Evolutionary conservation across 1,140 invertebrate genomes (phyloP).

Genomic region (Leptestheria dahalacensis): DNA sequence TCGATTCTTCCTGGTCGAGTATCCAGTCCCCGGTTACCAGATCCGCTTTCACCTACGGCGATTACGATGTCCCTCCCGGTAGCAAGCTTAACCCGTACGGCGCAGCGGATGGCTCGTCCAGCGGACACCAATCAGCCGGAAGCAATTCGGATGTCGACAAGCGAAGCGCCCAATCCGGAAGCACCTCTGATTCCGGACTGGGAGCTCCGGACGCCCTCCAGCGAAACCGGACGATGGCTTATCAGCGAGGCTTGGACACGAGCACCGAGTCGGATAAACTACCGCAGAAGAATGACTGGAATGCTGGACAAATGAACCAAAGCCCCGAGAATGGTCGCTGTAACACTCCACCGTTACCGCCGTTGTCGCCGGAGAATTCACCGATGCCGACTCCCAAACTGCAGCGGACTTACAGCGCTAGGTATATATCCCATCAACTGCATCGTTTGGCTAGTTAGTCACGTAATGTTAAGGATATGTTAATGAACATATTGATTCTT

Average conservation of each 20-base stretch:
- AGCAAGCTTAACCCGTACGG: not conserved
- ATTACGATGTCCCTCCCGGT: constrained; percentile 10
- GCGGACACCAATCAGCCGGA: constrained; percentile 14
- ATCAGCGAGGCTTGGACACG: constrained; percentile 18
- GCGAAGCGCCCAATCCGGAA: constrained; percentile 23
- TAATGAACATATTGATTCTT: not conserved
- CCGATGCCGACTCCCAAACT: constrained; percentile 23
- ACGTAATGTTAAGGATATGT: no score
- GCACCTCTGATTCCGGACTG: constrained; percentile 29
- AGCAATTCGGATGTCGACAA: constrained; percentile 22
- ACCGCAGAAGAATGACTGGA: not conserved
- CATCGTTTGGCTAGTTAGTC: no score
- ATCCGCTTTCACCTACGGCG: constrained; percentile 6
- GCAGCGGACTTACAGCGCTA: constrained; percentile 6
- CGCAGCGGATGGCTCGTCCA: constrained; percentile 6
- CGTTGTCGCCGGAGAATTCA: constrained; percentile 46
- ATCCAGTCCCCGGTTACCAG: not conserved
- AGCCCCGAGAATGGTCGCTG: constrained; percentile 44
- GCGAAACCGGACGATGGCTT: constrained; percentile 12
- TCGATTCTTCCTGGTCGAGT: constrained; percentile 2
- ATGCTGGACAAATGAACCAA: constrained; percentile 8
- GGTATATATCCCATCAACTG: no score
- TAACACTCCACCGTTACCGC: constrained; percentile 57
- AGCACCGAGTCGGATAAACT: constrained; percentile 20
- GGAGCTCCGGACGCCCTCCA: constrained; percentile 23